These are phyloP conservation scores for Adrianichthys oophorus DNA, from an alignment of 2,797 vertebrate species.

Conservation along the genomic window DNA sequence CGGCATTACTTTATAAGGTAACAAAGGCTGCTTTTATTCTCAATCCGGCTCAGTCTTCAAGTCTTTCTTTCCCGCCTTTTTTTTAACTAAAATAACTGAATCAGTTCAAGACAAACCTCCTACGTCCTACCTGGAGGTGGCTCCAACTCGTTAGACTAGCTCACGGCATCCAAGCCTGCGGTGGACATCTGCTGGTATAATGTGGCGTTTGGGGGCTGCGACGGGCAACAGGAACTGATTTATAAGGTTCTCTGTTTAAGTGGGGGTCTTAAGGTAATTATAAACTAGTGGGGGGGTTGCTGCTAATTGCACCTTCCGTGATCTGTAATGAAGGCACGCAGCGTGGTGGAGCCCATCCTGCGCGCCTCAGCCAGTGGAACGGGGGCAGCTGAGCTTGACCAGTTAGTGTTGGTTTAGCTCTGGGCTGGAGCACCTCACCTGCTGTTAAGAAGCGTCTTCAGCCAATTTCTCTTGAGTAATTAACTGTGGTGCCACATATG, in stretches of 20 bases:
- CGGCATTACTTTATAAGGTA: no score
- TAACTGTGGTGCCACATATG: conserved; percentile 71
- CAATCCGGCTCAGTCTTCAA: no score
- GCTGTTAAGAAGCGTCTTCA: conserved; percentile 64
- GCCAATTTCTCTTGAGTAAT: conserved; percentile 73
- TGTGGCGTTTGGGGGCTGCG: conserved; percentile 42
- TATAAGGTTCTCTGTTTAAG: conserved; percentile 68
- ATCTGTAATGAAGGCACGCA: conserved; percentile 75
- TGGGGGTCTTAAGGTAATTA: conserved; percentile 80
- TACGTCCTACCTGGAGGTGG: conserved; percentile 44
- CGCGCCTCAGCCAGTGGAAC: conserved; percentile 39
- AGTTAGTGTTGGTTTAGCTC: conserved; percentile 73
- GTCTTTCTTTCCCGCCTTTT: no score
- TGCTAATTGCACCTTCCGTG: conserved; percentile 77
- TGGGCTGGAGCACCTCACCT: conserved; percentile 67
- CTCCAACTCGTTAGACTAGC: conserved; percentile 68
- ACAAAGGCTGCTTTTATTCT: no score
- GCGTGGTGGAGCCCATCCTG: conserved; percentile 61
- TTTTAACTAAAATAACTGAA: no score
- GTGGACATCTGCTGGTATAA: conserved; percentile 72
- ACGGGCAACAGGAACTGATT: conserved; percentile 69
- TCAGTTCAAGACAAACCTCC: background rate
- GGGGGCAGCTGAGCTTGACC: conserved; percentile 68
- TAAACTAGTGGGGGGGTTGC: conserved; percentile 53
- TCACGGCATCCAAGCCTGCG: conserved; percentile 37